Percentiles rank a stretch among this genome's conserved stretches.
These are phyloP conservation scores for Mionectes macconnelli DNA, from an alignment of 2,113 vertebrate genomes.

Conservation along the genomic window DNA sequence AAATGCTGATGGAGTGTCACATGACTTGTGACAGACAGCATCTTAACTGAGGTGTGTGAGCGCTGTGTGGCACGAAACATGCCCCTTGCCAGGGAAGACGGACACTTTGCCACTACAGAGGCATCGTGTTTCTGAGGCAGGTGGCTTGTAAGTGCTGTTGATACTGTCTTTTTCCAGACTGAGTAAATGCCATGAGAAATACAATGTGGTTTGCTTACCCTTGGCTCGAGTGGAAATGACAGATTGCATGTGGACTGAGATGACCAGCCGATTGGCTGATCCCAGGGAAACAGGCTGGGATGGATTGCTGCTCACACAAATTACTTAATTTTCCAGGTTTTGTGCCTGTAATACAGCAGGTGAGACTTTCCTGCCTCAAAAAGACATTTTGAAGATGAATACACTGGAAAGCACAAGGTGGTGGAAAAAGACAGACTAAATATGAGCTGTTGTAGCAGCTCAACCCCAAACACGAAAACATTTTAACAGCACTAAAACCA, in stretches of 20 bases:
- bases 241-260: not conserved
- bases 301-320: not conserved
- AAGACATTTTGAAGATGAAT: not conserved
- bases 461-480: not conserved
- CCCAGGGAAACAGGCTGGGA: not conserved
- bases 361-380: not conserved
- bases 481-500: not conserved
- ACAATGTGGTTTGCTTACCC: not conserved
- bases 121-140: not conserved
- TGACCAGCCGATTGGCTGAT: not conserved
- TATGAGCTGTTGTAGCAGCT: not conserved
- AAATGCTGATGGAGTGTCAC: not conserved
- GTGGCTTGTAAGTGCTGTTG: not conserved
- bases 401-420: not conserved
- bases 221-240: not conserved
- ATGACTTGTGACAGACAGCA: not conserved
- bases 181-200: not conserved
- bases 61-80: not conserved
- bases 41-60: not conserved
- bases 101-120: not conserved
- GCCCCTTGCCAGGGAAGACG: not conserved
- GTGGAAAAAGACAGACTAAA: not conserved
- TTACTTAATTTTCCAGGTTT: not conserved
- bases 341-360: not conserved
- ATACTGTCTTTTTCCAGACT: not conserved